Evolutionary conservation across 2,888 invertebrate genomes (phyloP).

Genomic region (Drepana falcataria): DNA sequence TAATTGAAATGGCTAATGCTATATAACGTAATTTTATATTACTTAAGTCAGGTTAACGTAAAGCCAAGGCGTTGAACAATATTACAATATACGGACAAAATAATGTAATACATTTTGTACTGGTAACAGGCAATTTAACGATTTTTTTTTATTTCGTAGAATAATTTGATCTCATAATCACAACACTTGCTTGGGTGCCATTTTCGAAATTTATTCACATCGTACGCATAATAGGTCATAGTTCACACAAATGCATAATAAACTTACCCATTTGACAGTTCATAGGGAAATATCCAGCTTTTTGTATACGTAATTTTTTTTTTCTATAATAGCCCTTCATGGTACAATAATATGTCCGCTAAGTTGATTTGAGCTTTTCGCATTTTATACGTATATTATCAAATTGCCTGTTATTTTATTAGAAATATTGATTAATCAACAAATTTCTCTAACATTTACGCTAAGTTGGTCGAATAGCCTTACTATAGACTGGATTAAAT

Average conservation of each 20-base stretch:
- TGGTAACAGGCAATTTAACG: slow-evolving; percentile 64
- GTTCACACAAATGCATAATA: slow-evolving; percentile 58
- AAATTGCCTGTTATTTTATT: slow-evolving; percentile 69
- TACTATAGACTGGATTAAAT: slow-evolving; percentile 78
- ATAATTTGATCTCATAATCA: slow-evolving; percentile 66
- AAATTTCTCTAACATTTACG: slow-evolving; percentile 69
- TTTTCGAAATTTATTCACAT: slow-evolving; percentile 43
- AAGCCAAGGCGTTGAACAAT: slow-evolving; percentile 55
- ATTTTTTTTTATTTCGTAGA: slow-evolving; percentile 31
- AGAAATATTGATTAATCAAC: slow-evolving; percentile 30
- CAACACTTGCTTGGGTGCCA: slow-evolving; percentile 60
- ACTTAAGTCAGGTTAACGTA: slow-evolving; percentile 40
- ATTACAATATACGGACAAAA: slow-evolving; percentile 44
- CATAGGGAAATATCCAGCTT: slow-evolving; percentile 21
- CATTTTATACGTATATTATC: slow-evolving; percentile 16
- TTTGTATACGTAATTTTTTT: slow-evolving; percentile 14
- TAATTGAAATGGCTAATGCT: slow-evolving; percentile 5
- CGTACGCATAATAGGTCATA: slow-evolving; percentile 55
- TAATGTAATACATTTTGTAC: slow-evolving; percentile 30
- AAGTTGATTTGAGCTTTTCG: slow-evolving; percentile 3
- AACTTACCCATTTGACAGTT: slow-evolving; percentile 32
- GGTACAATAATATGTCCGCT: background rate
- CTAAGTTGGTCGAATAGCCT: slow-evolving; percentile 77
- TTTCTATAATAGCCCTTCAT: slow-evolving; percentile 10
- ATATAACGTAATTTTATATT: slow-evolving; percentile 38